Evolutionary conservation across 2,888 invertebrate genomes (phyloP).

Genomic region (Drosophila diplacantha): DNA sequence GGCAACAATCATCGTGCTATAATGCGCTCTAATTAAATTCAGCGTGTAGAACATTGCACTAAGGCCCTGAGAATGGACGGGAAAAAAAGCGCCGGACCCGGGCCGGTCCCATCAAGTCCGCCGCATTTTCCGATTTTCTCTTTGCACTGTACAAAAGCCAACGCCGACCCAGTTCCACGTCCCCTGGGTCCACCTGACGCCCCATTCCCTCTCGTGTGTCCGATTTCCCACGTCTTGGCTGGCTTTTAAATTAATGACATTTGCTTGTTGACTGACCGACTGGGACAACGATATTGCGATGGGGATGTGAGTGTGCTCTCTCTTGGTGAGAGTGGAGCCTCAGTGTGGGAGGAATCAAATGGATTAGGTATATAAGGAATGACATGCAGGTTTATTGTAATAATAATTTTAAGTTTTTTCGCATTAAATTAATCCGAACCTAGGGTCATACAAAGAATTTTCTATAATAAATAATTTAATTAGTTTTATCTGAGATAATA

Average conservation of each 20-base stretch:
- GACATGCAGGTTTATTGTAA: background rate
- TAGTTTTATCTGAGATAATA: background rate
- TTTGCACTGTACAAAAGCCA: constrained; percentile 37
- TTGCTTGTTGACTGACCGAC: constrained; percentile 49
- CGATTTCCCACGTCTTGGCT: constrained; percentile 28
- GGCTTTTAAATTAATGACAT: constrained; percentile 59
- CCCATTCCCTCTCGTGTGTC: constrained; percentile 6
- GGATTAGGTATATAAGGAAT: constrained; percentile 6
- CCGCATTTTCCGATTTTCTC: constrained; percentile 51
- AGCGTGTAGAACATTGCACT: constrained; percentile 46
- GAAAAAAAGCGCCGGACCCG: constrained; percentile 18
- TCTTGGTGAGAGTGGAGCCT: constrained; percentile 5
- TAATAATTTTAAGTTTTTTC: background rate
- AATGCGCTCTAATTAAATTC: constrained; percentile 68
- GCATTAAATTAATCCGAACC: background rate
- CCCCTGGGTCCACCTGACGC: constrained; percentile 8
- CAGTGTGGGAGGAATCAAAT: constrained; percentile 11
- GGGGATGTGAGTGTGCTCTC: constrained; percentile 22
- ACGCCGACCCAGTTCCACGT: constrained; percentile 34
- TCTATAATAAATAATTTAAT: background rate
- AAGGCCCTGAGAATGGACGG: constrained; percentile 35
- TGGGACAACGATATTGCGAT: constrained; percentile 10
- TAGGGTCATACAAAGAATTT: background rate
- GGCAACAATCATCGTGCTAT: constrained; percentile 28
- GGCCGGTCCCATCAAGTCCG: constrained; percentile 18